A percentile compares a stretch with the other conserved stretches of the same genome.
Evolutionary conservation across 2,888 invertebrate genomes (phyloP).

Genomic region (Lissonota sp.): DNA sequence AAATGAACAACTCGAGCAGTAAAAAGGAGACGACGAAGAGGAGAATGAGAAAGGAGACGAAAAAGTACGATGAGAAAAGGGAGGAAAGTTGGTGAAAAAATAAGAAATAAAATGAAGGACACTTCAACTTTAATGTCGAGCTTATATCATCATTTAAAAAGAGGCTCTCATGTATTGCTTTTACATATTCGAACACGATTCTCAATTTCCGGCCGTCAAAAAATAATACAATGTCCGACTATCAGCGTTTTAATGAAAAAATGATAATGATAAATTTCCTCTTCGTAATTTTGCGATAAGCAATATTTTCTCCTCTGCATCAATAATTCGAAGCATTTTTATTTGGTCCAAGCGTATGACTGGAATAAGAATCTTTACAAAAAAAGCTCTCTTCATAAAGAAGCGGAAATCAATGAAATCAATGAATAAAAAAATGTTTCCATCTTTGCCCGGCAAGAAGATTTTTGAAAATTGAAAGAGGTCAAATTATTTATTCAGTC

Average conservation of each 20-base stretch:
- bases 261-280: too few relatives aligned
- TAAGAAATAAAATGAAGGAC: conserved; percentile 6
- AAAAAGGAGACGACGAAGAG: conserved; percentile 32
- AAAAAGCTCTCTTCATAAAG: too few relatives aligned
- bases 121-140: conserved; percentile 3
- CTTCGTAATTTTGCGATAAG: too few relatives aligned
- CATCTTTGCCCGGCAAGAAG: neutral
- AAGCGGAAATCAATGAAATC: too few relatives aligned
- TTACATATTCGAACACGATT: neutral
- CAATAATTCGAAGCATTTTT: too few relatives aligned
- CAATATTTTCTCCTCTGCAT: too few relatives aligned
- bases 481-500: conserved; percentile 49
- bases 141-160: neutral
- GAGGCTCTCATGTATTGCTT: conserved; percentile 4
- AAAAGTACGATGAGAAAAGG: conserved; percentile 10
- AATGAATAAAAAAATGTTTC: too few relatives aligned
- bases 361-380: too few relatives aligned
- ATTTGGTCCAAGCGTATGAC: too few relatives aligned
- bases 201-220: too few relatives aligned
- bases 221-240: too few relatives aligned
- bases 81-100: conserved; percentile 38
- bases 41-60: neutral
- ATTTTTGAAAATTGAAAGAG: conserved; percentile 49
- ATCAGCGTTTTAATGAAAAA: too few relatives aligned
- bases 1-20: conserved; percentile 71